Evolutionary conservation across 2,113 vertebrate species (phyloP).

Genomic region (Mastomys coucha): DNA sequence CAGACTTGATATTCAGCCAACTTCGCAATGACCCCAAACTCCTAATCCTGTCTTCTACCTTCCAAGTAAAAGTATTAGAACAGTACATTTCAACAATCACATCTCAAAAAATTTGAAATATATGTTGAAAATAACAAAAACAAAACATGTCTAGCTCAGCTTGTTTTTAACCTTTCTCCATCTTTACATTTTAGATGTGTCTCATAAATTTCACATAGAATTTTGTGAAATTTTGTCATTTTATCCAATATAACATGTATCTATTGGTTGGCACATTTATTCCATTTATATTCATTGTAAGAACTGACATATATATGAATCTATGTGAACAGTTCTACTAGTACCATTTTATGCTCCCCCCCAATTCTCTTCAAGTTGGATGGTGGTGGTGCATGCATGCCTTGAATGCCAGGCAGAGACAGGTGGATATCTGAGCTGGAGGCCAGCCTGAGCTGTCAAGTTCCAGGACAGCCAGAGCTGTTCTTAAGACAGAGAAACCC

Average conservation of each 20-base stretch:
- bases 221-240: background rate
- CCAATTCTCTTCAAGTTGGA: background rate
- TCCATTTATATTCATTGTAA: constrained; percentile 6
- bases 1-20: background rate
- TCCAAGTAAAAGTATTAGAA: background rate
- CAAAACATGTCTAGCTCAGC: background rate
- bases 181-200: background rate
- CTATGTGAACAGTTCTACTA: background rate
- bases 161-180: background rate
- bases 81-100: background rate
- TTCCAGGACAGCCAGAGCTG: background rate
- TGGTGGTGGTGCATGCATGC: background rate
- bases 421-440: background rate
- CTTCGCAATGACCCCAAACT: background rate
- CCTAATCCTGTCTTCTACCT: background rate
- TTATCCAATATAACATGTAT: background rate
- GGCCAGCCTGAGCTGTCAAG: background rate
- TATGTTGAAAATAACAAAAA: background rate
- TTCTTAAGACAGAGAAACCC: background rate
- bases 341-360: background rate
- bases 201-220: background rate
- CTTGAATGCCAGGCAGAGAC: background rate
- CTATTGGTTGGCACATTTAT: background rate
- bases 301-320: background rate
- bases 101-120: background rate